Evolutionary conservation across 1,140 invertebrate genomes (phyloP), one percentile per base, ranked within the genome.

Genomic region (Bradysia coprophila): DNA sequence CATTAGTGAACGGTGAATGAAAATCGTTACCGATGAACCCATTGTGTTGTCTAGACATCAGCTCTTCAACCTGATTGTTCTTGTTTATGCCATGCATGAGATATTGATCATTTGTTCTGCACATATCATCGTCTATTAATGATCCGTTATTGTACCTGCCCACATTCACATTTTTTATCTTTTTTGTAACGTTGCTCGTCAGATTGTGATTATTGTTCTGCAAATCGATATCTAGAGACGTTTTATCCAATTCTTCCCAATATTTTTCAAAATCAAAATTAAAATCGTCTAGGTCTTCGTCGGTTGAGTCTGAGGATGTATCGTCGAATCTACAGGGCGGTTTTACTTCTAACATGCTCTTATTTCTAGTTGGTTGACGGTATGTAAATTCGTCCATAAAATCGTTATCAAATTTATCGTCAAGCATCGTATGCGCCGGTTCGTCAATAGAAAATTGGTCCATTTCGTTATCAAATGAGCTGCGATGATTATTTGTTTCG

Each of bases 401-500:
- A 10, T 60, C 57, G 36, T 59, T 57, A 20, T 59, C 47, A 45
- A 60, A 60, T 42, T 59, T 59, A 28, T 60, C 57, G 45, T 59
- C 55, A 45, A 55, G 41, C 39, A 57, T 32, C 4, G 59, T 45
- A 1, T 55, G 55, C 21, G 59, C 55, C 1, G 57, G 49, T 31
- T 60, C 57, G 2, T 56, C 55, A 11, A 54, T 48, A 45, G 59
- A 59, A 3, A 57, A 57, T 41, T 60, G 55, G 44, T 60, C 57
- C 42, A 60, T 42, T 36, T 60, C 57, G 13, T 55, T 59, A 41
- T 60, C 57, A 43, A 56, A 60, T 21, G 46, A 23, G 22, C 38
- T 21, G 24, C 24, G 24, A 8, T 13, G 24, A n/a, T n/a, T n/a
- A n/a, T n/a, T n/a, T n/a, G n/a, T n/a, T n/a, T n/a, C n/a, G n/a